Evolutionary conservation across 2,888 invertebrate species (phyloP).

Genomic region (Dorcus parallelipipedus): DNA sequence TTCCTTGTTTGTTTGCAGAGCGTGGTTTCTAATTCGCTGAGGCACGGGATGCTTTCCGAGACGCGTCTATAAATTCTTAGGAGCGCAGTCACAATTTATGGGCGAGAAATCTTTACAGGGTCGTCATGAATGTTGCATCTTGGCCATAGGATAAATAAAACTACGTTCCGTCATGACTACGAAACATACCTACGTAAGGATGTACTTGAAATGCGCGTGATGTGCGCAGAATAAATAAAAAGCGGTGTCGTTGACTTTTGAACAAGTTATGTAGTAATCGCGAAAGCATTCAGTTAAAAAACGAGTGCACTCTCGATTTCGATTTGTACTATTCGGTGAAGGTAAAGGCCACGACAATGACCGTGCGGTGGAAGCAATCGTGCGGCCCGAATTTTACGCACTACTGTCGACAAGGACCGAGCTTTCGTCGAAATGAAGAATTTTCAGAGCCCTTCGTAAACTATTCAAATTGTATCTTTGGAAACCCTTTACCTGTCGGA

Average conservation of each 20-base stretch:
- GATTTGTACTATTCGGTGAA: slow-evolving; percentile 44
- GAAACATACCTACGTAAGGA: slow-evolving; percentile 1
- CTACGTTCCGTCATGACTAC: no score
- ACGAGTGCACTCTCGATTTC: slow-evolving; percentile 45
- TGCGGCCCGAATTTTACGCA: slow-evolving; percentile 9
- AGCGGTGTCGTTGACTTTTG: slow-evolving; percentile 37
- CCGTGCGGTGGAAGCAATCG: slow-evolving; percentile 25
- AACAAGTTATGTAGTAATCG: slow-evolving; percentile 35
- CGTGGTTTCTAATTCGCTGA: no score
- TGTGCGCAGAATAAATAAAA: slow-evolving; percentile 27
- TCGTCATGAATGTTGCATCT: no score
- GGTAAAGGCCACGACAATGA: slow-evolving; percentile 48
- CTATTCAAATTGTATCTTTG: background rate
- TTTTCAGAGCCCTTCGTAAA: no score
- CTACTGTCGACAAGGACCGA: no score
- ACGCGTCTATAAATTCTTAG: no score
- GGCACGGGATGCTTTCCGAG: no score
- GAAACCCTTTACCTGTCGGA: slow-evolving; percentile 77
- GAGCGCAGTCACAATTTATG: no score
- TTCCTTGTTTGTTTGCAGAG: no score
- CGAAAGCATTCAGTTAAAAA: slow-evolving; percentile 36
- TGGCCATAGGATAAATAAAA: no score
- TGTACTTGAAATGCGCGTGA: slow-evolving; percentile 3
- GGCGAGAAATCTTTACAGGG: no score
- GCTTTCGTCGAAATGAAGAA: no score